Percentiles rank a stretch among this genome's conserved stretches.
phyloP scores from a whole-genome alignment of 2,888 invertebrate species.

The Eilema depressum region DNA sequence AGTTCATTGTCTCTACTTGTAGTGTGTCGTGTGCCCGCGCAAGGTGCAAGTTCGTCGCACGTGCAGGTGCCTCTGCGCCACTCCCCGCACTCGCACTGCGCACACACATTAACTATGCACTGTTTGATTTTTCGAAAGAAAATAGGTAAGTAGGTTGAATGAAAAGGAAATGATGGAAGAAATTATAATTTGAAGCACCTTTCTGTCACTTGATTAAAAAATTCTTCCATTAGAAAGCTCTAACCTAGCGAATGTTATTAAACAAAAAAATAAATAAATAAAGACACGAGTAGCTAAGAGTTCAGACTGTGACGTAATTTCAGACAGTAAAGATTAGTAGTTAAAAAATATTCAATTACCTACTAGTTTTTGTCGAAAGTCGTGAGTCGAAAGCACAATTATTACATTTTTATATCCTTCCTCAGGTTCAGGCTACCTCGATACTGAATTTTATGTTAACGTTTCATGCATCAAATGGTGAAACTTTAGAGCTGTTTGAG shows the following conservation, averaged over 20 bases:
- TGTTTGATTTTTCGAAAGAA: conserved; percentile 1
- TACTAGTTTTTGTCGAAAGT: background rate
- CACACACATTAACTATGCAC: background rate
- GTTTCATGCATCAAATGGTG: background rate
- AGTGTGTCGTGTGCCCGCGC: conserved; percentile 19
- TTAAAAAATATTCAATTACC: background rate
- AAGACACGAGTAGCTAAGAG: too few species aligned
- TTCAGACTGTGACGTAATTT: too few species aligned
- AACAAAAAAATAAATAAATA: too few species aligned
- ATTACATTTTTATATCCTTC: background rate
- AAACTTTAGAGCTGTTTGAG: background rate
- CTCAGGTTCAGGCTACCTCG: background rate
- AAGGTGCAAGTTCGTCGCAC: conserved; percentile 64
- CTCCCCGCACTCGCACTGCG: background rate
- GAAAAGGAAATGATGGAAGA: too few species aligned
- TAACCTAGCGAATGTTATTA: too few species aligned
- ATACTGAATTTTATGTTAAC: background rate
- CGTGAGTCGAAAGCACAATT: background rate
- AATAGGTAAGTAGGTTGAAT: background rate
- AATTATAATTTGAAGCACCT: background rate
- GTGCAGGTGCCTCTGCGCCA: conserved; percentile 44
- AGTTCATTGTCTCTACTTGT: background rate
- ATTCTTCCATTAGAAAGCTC: background rate
- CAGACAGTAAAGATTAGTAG: background rate
- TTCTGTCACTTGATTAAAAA: background rate